These are phyloP conservation scores for Apocrypta bakeri DNA, from an alignment of 1,140 invertebrate species.

Conservation along the genomic window DNA sequence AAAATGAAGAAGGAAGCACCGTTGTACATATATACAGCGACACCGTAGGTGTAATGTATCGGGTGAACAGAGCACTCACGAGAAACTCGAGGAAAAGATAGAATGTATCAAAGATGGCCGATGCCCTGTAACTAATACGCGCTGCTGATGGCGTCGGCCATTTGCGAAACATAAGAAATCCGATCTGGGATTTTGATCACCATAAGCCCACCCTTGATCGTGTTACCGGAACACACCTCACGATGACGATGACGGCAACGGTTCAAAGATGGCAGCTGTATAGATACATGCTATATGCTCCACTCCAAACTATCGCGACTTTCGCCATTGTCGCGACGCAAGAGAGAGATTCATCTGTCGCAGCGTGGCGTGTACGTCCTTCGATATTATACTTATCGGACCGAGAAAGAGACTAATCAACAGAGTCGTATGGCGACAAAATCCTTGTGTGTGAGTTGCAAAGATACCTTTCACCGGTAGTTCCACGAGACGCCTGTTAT, in stretches of 20 bases:
- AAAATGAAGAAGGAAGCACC: constrained; percentile 41
- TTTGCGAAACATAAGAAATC: constrained; percentile 69
- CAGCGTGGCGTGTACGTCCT: background rate
- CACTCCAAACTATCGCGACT: background rate
- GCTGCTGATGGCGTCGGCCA: constrained; percentile 57
- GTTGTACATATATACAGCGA: constrained; percentile 9
- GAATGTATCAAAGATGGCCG: constrained; percentile 67
- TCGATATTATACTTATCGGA: background rate
- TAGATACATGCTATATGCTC: background rate
- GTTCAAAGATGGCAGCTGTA: constrained; percentile 67
- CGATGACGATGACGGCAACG: constrained; percentile 10
- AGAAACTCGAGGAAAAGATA: constrained; percentile 55
- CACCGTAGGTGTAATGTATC: constrained; percentile 35
- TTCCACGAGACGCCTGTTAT: background rate
- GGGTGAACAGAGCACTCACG: constrained; percentile 40
- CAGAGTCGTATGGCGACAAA: no score
- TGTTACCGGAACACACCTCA: constrained; percentile 65
- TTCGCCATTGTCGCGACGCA: background rate
- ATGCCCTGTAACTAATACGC: constrained; percentile 69
- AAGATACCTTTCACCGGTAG: background rate
- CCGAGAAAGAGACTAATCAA: constrained; percentile 6
- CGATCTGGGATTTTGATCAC: constrained; percentile 71
- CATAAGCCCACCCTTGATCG: constrained; percentile 72
- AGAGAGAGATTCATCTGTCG: constrained; percentile 2
- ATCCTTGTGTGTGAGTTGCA: no score